Conservation (phyloP, 2,797 vertebrate species). For the Rousettus madagascariensis region DNA sequence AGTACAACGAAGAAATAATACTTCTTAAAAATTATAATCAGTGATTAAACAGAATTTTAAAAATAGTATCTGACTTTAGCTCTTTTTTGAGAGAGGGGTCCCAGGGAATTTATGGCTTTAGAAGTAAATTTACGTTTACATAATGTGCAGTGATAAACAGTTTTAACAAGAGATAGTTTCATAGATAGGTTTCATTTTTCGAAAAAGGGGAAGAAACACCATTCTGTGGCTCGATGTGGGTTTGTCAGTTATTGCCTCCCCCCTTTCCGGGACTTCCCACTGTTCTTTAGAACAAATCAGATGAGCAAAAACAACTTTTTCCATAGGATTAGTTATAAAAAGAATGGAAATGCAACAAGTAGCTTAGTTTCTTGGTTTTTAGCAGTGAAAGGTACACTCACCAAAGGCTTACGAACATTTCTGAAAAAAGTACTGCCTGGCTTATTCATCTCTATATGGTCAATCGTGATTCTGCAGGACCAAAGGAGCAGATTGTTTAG, state of each 20-base stretch:
- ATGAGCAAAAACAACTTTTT: slow-evolving; percentile 72
- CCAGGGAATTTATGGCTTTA: neutral
- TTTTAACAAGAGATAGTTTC: slow-evolving; percentile 81
- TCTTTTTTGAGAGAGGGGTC: neutral
- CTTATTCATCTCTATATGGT: slow-evolving; percentile 51
- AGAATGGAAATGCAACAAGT: slow-evolving; percentile 59
- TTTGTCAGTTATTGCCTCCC: slow-evolving; percentile 77
- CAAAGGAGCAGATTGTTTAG: slow-evolving; percentile 41
- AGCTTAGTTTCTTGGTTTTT: neutral
- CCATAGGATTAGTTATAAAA: slow-evolving; percentile 70
- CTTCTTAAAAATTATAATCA: slow-evolving; percentile 32
- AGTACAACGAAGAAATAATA: neutral
- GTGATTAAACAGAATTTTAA: neutral
- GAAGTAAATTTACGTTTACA: neutral
- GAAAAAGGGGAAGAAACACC: slow-evolving; percentile 84
- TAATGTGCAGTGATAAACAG: slow-evolving; percentile 66
- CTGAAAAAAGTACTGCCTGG: slow-evolving; percentile 48
- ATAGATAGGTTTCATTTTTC: slow-evolving; percentile 81
- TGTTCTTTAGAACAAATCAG: slow-evolving; percentile 65
- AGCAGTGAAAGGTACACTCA: neutral
- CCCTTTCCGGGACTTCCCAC: slow-evolving; percentile 82
- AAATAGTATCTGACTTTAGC: neutral
- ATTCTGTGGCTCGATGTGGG: slow-evolving; percentile 69
- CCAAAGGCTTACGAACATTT: slow-evolving; percentile 39
- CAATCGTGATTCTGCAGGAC: neutral